Evolutionary conservation across 2,113 vertebrate genomes (phyloP), one percentile per base, ranked within the genome.

Genomic region (Tupaia chinensis): DNA sequence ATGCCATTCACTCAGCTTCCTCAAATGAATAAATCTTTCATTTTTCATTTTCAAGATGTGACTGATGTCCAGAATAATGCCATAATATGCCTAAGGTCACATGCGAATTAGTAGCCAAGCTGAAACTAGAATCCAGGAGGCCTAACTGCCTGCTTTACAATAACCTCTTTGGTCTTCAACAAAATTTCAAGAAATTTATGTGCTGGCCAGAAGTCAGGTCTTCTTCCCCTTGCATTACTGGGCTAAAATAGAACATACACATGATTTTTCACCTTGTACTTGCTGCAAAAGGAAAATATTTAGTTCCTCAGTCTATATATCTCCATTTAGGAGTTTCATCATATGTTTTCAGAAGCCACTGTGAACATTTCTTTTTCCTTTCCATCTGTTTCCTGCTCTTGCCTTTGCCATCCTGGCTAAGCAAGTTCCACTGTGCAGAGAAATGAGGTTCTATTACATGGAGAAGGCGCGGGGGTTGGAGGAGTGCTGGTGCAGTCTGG

Each of bases 41-140:
- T 85, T 91, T 23, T 83, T 89, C 56, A 9, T 85, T 91, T 92
- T 88, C 56, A 92, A 76, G n/a, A 79, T 82, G 74, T 56, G 58
- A 66, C 8, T 0, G 5, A 89, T 23, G 25, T 56, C 60, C 63
- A 34, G 44, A 58, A 25, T 34, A 23, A 23, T 77, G 32, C 78
- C 77, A 10, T 65, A 25, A 96, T 32, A 93, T 92, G 44, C 58
- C 69, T 87, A 44, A 88, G 7, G 22, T 70, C 78, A 87, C 27
- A 76, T 14, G 69, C 13, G 61, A 74, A 44, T 65, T 73, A 74
- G 29, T 60, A 6, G 23, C 56, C 76, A 54, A 76, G 29, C 34
- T 34, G 72, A 93, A 77, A 53, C 23, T 53, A 22, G 76, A 80
- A 61, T 53, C 58, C 54, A 29, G 29, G 82, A 82, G 20, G 20